Evolutionary conservation across 2,113 vertebrate genomes (phyloP).

Genomic region (Macrotis lagotis): DNA sequence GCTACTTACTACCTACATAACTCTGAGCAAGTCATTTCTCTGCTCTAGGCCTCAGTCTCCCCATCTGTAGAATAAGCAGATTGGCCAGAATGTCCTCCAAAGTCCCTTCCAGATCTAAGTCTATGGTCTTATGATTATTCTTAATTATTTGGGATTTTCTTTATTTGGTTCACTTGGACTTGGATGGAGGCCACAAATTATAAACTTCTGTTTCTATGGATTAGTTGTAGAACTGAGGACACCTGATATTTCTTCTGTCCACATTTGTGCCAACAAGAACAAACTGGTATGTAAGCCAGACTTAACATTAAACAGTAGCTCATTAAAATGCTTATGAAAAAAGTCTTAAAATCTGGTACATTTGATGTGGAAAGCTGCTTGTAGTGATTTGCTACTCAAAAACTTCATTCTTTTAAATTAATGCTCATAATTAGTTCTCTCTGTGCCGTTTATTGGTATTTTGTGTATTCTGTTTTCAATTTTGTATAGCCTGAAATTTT

Average conservation of each 20-base stretch:
- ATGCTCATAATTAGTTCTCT: slow-evolving; percentile 49
- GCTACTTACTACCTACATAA: not conserved
- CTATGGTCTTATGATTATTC: not conserved
- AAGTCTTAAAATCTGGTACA: slow-evolving; percentile 17
- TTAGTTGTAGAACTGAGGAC: slow-evolving; percentile 13
- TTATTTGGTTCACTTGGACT: not conserved
- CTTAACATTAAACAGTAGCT: not conserved
- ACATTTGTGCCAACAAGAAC: not conserved
- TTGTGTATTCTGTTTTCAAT: slow-evolving; percentile 51
- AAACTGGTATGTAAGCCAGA: slow-evolving; percentile 1
- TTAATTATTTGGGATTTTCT: not conserved
- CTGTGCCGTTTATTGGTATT: slow-evolving; percentile 29
- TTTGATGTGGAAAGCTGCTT: slow-evolving; percentile 43
- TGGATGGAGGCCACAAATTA: not conserved
- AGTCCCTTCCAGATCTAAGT: not conserved
- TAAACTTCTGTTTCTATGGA: not conserved
- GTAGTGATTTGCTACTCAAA: slow-evolving; percentile 17
- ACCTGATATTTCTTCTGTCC: slow-evolving; percentile 15
- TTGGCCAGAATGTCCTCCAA: not conserved
- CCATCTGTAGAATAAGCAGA: not conserved
- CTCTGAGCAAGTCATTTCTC: not conserved
- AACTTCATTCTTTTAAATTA: slow-evolving; percentile 21
- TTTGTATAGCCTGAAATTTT: slow-evolving; percentile 59
- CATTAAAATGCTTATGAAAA: slow-evolving; percentile 29
- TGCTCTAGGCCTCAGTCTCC: not conserved